Percentiles rank a stretch among this genome's conserved stretches.
Conservation (phyloP, 2,888 invertebrate species). For the Mythimna vitellina region DNA sequence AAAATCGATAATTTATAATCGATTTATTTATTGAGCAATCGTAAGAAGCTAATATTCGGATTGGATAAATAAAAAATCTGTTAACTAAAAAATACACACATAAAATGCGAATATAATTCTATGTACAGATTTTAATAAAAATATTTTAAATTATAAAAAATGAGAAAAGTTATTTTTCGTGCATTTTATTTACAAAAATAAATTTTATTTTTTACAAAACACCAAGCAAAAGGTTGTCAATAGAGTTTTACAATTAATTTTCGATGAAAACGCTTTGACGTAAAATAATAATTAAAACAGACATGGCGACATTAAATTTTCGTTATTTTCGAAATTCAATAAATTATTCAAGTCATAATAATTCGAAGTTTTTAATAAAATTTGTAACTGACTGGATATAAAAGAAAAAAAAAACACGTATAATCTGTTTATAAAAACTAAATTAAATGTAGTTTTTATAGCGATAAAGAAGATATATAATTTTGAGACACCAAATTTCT, state of each 20-base stretch:
- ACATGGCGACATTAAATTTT: constrained; percentile 20
- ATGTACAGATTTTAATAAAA: constrained; percentile 56
- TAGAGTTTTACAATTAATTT: constrained; percentile 14
- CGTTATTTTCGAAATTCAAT: constrained; percentile 37
- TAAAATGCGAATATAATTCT: constrained; percentile 52
- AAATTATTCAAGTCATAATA: constrained; percentile 45
- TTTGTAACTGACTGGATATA: constrained; percentile 1
- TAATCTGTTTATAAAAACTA: background rate
- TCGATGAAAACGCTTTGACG: constrained; percentile 8
- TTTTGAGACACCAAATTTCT: too few relatives aligned
- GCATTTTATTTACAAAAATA: constrained; percentile 63
- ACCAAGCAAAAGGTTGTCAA: constrained; percentile 35
- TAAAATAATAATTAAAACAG: constrained; percentile 20
- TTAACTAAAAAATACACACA: constrained; percentile 48
- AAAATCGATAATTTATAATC: constrained; percentile 49
- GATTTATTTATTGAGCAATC: constrained; percentile 63
- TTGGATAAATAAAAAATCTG: constrained; percentile 43
- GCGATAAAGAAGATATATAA: too few relatives aligned
- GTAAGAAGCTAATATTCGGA: constrained; percentile 42
- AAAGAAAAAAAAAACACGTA: background rate
- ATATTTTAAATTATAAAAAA: constrained; percentile 44
- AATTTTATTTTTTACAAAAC: constrained; percentile 45
- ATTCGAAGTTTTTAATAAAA: constrained; percentile 16
- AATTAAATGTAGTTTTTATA: background rate
- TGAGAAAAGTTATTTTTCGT: constrained; percentile 52